Conservation (phyloP, 2,797 vertebrate species). For the Hozukius guyotensis region DNA sequence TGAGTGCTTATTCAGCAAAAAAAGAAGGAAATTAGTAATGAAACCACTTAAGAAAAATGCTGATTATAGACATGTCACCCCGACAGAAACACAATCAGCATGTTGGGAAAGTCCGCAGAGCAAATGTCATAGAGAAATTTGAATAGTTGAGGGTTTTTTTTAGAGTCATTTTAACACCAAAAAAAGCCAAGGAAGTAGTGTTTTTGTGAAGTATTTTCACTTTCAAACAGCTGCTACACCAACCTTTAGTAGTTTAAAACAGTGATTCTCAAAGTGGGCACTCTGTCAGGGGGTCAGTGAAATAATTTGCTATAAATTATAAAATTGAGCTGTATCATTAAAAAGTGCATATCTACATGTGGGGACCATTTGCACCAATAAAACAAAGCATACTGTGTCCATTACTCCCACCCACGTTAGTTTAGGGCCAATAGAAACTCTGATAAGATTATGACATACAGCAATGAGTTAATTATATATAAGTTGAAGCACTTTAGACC, state of each 20-base stretch:
- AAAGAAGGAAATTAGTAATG: slow-evolving; percentile 21
- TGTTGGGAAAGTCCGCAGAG: not conserved
- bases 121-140: not conserved
- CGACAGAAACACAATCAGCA: slow-evolving; percentile 20
- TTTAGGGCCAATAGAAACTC: no score
- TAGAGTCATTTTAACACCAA: not conserved
- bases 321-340: no score
- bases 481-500: no score
- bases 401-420: no score
- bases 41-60: slow-evolving; percentile 37
- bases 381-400: no score
- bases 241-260: not conserved
- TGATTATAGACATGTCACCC: slow-evolving; percentile 24
- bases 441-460: no score
- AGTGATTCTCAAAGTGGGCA: no score
- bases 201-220: not conserved
- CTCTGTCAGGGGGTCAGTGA: no score
- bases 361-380: no score
- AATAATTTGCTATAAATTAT: no score
- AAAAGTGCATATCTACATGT: no score
- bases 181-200: not conserved
- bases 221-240: not conserved
- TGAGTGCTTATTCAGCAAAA: slow-evolving; percentile 49
- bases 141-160: not conserved
- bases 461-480: no score